These are phyloP conservation scores for Asobara japonica DNA, from an alignment of 1,140 invertebrate species.

Conservation along the genomic window DNA sequence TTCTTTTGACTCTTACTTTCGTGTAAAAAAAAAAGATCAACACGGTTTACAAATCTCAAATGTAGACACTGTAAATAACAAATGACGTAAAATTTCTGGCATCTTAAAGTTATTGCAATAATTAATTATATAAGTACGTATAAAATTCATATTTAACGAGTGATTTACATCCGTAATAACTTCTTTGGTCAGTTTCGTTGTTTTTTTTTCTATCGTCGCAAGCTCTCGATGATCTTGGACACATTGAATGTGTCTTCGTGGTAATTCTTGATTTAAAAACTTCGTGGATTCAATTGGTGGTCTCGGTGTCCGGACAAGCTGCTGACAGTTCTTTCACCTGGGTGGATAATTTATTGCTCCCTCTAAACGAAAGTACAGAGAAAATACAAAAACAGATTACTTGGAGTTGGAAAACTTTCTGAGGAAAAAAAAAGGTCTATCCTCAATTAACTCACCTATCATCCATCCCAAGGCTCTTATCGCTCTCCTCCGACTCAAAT, in stretches of 20 bases:
- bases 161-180: constrained; percentile 22
- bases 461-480: constrained; percentile 37
- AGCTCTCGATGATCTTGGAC: constrained; percentile 5
- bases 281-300: constrained; percentile 35
- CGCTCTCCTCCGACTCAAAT: constrained; percentile 37
- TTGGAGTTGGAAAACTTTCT: no score
- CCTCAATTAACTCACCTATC: constrained; percentile 35
- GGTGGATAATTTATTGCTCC: constrained; percentile 27
- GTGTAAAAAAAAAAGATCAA: background rate
- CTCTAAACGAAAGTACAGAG: constrained; percentile 38
- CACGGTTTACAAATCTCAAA: background rate
- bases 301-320: constrained; percentile 33
- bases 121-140: background rate
- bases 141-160: background rate
- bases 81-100: background rate
- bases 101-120: background rate
- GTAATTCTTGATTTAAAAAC: background rate
- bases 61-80: background rate
- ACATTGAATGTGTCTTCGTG: background rate
- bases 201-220: background rate
- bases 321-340: constrained; percentile 41
- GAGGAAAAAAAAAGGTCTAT: background rate
- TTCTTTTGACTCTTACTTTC: background rate
- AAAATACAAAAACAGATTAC: background rate
- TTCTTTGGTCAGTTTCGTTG: constrained; percentile 35